phyloP scores from a whole-genome alignment of 2,888 invertebrate genomes.

The Fragum fragum region DNA sequence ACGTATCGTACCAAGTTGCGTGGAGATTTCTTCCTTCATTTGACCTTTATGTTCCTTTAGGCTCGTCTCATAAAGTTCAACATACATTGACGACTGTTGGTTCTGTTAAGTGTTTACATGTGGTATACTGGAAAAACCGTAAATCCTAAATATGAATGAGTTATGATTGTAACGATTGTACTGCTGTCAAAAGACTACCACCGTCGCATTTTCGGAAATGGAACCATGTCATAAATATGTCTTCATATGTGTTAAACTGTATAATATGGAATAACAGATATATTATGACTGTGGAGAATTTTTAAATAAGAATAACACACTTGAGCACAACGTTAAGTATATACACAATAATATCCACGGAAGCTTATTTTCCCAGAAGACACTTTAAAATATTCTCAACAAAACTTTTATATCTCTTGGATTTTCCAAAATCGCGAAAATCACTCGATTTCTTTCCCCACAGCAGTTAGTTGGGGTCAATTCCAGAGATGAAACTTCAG shows the following conservation, averaged over 20 bases:
- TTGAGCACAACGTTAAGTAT: constrained; percentile 12
- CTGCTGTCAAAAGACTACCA: constrained; percentile 8
- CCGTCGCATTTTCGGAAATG: constrained; percentile 42
- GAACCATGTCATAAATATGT: constrained; percentile 63
- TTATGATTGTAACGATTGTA: neutral
- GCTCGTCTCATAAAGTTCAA: constrained; percentile 12
- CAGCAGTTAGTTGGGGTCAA: constrained; percentile 62
- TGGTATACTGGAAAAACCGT: neutral
- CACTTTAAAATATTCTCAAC: constrained; percentile 68
- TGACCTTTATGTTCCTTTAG: constrained; percentile 22
- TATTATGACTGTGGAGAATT: neutral
- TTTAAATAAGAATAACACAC: constrained; percentile 2
- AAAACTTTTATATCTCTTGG: constrained; percentile 68
- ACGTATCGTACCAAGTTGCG: constrained; percentile 79
- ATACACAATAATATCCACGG: constrained; percentile 9
- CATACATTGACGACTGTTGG: constrained; percentile 12
- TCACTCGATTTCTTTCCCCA: constrained; percentile 46
- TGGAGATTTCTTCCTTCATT: constrained; percentile 83
- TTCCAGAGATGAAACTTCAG: constrained; percentile 51
- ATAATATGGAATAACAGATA: neutral
- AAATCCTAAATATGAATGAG: neutral
- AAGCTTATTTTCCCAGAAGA: constrained; percentile 53
- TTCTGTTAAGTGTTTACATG: constrained; percentile 2
- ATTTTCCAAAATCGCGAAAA: constrained; percentile 44
- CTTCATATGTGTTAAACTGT: constrained; percentile 24